Evolutionary conservation across 2,888 invertebrate genomes (phyloP), one percentile per base, ranked within the genome.

Genomic region (Hemistola chrysoprasaria): DNA sequence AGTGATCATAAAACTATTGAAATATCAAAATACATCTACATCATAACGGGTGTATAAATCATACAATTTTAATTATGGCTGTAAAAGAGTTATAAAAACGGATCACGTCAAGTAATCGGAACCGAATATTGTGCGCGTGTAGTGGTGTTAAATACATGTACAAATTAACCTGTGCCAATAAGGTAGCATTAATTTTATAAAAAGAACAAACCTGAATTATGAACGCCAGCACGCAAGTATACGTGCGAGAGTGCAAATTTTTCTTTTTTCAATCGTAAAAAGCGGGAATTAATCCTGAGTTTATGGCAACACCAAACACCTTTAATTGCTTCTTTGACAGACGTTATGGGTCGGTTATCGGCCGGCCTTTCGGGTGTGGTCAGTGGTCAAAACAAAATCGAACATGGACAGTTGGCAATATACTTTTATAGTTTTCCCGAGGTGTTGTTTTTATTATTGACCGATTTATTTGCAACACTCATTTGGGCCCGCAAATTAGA

Each of bases 291-390:
- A 77, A 83, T 72, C 69, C 62, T 65, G 50, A 52, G 63, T 85
- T 86, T 85, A 87, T 79, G 76, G 77, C 78, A 71, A 71, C 80
- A 78, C 74, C 73, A 69, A 74, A 70, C 67, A 68, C 59, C 66
- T 85, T 89, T 89, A 88, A 90, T 89, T 89, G 87, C 80, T 72
- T 65, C 70, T 82, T 83, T 87, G 89, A 87, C 86, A 86, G 85
- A 81, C 82, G 72, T 79, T 78, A 75, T 77, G 70, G 72, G 68
- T 62, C 72, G 58, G 71, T 68, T 72, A 70, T 75, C 75, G 72
- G 62, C 63, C 62, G 53, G 60, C 57, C 52, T 74, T 77, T 77
- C 78, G 78, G 79, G 81, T 84, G 84, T 79, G 84, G 83, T 77
- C 80, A 77, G 84, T 79, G 84, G 83, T 77, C 80, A 77, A 62